phyloP scores from a whole-genome alignment of 2,797 vertebrate species.

The Enteromius trimaculatus region DNA sequence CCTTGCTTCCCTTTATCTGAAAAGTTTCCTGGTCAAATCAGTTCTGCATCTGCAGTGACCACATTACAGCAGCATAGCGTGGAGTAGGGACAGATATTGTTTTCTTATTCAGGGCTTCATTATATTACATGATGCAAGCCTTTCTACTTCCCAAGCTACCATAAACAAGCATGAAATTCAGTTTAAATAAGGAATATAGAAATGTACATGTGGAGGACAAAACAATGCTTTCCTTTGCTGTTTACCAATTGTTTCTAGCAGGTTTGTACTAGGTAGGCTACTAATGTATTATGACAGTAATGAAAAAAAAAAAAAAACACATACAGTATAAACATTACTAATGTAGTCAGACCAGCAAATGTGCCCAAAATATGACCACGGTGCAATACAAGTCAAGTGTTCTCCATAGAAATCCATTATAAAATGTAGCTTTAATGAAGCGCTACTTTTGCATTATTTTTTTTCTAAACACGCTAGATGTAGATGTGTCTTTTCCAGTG shows the following conservation, averaged over 20 bases:
- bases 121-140: slow-evolving; percentile 60
- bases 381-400: not conserved
- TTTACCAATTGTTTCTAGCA: not conserved
- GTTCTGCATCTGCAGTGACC: slow-evolving; percentile 7
- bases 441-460: not conserved
- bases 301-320: not conserved
- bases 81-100: slow-evolving; percentile 18
- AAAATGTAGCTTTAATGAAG: not conserved
- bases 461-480: not conserved
- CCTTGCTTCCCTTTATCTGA: not conserved
- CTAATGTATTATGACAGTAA: not conserved
- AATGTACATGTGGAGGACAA: too few relatives aligned
- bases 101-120: slow-evolving; percentile 56
- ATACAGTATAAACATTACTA: not conserved
- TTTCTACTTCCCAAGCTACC: slow-evolving; percentile 56
- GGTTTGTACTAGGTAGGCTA: not conserved
- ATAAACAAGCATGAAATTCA: slow-evolving; percentile 9
- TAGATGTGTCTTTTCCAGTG: not conserved
- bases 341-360: not conserved
- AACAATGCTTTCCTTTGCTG: not conserved
- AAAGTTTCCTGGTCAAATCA: not conserved
- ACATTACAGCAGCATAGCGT: not conserved
- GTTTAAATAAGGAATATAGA: slow-evolving; percentile 17
- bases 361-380: not conserved
- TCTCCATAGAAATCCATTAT: not conserved